phyloP scores from a whole-genome alignment of 2,797 vertebrate species.

The Lithobates pipiens region DNA sequence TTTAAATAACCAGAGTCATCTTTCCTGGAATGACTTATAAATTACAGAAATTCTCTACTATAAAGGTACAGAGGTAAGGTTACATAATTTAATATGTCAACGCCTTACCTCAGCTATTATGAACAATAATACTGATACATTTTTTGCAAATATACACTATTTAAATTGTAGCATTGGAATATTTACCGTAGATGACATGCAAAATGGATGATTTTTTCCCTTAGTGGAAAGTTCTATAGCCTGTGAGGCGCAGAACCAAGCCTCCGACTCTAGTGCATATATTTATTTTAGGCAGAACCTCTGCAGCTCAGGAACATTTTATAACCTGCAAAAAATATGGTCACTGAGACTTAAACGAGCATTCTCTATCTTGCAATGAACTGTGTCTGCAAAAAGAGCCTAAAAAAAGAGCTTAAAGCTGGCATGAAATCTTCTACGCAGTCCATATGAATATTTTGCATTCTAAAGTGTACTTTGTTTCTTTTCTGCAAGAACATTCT shows the following conservation, averaged over 20 bases:
- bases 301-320: neutral
- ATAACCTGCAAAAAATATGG: neutral
- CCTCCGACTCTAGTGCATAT: neutral
- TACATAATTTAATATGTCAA: conserved; percentile 86
- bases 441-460: neutral
- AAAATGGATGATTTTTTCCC: conserved; percentile 73
- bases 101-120: conserved; percentile 88
- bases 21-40: conserved; percentile 84
- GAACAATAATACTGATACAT: conserved; percentile 86
- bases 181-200: conserved; percentile 84
- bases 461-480: neutral
- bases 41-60: conserved; percentile 80
- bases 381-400: neutral
- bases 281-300: neutral
- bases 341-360: neutral
- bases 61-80: conserved; percentile 79
- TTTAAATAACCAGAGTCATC: conserved; percentile 67
- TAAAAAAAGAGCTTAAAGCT: neutral
- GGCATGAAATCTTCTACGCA: neutral
- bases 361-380: neutral
- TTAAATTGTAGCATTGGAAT: conserved; percentile 82
- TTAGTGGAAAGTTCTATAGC: conserved; percentile 64
- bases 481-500: neutral
- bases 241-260: conserved; percentile 72
- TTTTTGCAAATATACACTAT: conserved; percentile 86